phyloP scores from a whole-genome alignment of 2,113 vertebrate species.

The Corythoichthys intestinalis region DNA sequence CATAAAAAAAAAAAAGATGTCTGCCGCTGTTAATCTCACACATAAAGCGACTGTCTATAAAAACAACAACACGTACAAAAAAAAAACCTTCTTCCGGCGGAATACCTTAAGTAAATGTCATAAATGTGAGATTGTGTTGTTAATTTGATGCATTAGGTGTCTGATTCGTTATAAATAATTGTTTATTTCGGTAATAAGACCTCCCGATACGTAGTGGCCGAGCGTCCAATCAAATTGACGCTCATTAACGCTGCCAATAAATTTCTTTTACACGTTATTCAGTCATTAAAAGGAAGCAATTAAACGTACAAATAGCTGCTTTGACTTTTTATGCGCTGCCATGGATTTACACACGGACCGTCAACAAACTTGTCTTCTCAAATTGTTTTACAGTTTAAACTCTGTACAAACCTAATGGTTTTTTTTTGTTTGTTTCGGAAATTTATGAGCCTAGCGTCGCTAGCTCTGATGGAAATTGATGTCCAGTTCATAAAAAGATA shows the following conservation, averaged over 20 bases:
- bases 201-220: slow-evolving; percentile 40
- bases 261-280: neutral
- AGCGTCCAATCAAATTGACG: slow-evolving; percentile 6
- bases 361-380: neutral
- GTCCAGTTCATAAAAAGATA: too few relatives aligned
- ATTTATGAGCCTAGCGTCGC: too few relatives aligned
- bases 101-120: slow-evolving; percentile 99
- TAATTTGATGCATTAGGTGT: slow-evolving; percentile 99
- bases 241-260: neutral
- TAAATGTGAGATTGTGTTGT: slow-evolving; percentile 94
- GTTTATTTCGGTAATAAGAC: slow-evolving; percentile 91
- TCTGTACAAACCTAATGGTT: too few relatives aligned
- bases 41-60: slow-evolving; percentile 95
- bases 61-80: slow-evolving; percentile 86
- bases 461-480: too few relatives aligned
- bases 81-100: slow-evolving; percentile 82
- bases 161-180: slow-evolving; percentile 98
- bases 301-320: neutral
- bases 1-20: slow-evolving; percentile 91
- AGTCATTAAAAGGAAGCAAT: slow-evolving; percentile 6
- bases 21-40: slow-evolving; percentile 86
- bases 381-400: too few relatives aligned
- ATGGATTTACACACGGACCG: neutral
- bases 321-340: neutral
- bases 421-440: too few relatives aligned